Percentiles rank a stretch among this genome's conserved stretches.
Conservation (phyloP, 2,888 invertebrate genomes). For the Biston betularia region DNA sequence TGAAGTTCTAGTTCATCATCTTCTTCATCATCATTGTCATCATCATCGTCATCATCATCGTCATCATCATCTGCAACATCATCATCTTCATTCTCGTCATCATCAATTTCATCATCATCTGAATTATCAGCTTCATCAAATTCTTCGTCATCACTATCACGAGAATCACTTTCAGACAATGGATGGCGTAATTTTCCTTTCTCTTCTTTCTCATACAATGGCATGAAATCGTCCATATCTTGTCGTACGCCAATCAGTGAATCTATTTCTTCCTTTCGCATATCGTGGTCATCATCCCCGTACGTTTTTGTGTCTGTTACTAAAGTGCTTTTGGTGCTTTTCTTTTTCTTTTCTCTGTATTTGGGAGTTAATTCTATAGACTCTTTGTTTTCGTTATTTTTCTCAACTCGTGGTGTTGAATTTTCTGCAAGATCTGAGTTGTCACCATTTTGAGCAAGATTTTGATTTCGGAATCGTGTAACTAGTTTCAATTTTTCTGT, state of each 20-base stretch:
- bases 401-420: slow-evolving; percentile 5
- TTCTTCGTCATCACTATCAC: background rate
- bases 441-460: slow-evolving; percentile 46
- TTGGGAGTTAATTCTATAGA: slow-evolving; percentile 54
- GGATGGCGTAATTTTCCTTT: slow-evolving; percentile 41
- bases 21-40: slow-evolving; percentile 49
- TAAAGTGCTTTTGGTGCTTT: slow-evolving; percentile 72
- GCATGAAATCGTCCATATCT: slow-evolving; percentile 73
- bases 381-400: slow-evolving; percentile 33
- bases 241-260: slow-evolving; percentile 72
- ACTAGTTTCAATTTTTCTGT: slow-evolving; percentile 60
- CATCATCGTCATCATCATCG: slow-evolving; percentile 48
- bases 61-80: slow-evolving; percentile 39
- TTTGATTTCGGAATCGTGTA: slow-evolving; percentile 68
- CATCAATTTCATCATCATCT: slow-evolving; percentile 49
- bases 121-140: slow-evolving; percentile 49
- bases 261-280: slow-evolving; percentile 73
- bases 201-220: slow-evolving; percentile 71
- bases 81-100: slow-evolving; percentile 46
- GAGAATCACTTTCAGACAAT: background rate
- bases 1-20: slow-evolving; percentile 37
- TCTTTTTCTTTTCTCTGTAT: slow-evolving; percentile 77
- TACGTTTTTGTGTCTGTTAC: slow-evolving; percentile 79
- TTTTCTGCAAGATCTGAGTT: slow-evolving; percentile 35
- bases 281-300: slow-evolving; percentile 69